Conservation (phyloP, 2,888 invertebrate genomes). For the Hyalella azteca region DNA sequence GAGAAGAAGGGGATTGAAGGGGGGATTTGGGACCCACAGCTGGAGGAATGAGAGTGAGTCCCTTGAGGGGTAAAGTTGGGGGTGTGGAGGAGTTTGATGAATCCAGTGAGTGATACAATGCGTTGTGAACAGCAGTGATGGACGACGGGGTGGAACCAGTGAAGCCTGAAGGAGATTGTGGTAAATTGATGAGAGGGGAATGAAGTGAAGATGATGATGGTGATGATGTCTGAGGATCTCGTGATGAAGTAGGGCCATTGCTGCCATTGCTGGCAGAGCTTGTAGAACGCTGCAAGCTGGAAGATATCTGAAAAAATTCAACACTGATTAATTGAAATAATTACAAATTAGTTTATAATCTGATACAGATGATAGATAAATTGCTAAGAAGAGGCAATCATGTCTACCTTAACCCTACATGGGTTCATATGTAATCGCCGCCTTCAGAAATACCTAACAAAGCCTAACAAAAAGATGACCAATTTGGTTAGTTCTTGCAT, state of each 20-base stretch:
- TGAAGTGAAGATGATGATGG: background rate
- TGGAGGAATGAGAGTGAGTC: constrained; percentile 20
- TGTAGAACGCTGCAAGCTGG: background rate
- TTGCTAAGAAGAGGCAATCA: no score
- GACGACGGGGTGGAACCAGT: background rate
- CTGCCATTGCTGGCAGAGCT: constrained; percentile 18
- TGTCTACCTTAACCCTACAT: no score
- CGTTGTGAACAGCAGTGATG: constrained; percentile 55
- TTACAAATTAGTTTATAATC: no score
- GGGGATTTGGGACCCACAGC: constrained; percentile 8
- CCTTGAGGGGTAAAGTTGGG: background rate
- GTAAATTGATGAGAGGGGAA: background rate
- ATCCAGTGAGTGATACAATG: constrained; percentile 53
- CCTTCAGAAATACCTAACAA: no score
- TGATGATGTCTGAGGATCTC: background rate
- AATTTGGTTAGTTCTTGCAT: no score
- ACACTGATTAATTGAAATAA: no score
- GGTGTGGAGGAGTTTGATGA: constrained; percentile 39
- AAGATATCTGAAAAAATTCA: background rate
- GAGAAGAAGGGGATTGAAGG: background rate
- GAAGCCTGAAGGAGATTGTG: constrained; percentile 39
- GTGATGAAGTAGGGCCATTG: constrained; percentile 38
- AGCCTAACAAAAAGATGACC: no score
- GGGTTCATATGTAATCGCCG: no score
- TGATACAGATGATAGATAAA: no score